Conservation (phyloP, 2,113 vertebrate species). For the Entelurus aequoreus region DNA sequence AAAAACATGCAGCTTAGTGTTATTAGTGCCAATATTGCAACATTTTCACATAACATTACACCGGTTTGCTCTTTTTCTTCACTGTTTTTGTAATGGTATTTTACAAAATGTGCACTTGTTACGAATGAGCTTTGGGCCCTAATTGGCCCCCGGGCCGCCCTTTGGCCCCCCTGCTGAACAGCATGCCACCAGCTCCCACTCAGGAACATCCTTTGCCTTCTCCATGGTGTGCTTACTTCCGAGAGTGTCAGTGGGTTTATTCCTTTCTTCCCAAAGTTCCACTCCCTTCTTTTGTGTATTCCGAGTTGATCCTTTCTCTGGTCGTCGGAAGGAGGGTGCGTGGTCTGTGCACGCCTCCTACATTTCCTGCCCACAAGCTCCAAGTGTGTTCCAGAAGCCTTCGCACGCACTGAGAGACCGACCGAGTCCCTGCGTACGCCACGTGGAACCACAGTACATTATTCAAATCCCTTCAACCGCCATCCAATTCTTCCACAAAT, state of each 20-base stretch:
- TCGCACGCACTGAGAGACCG: constrained; percentile 16
- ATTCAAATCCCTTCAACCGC: constrained; percentile 21
- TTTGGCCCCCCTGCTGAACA: no score
- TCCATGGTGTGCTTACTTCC: constrained; percentile 19
- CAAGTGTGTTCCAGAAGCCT: constrained; percentile 27
- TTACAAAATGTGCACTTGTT: no score
- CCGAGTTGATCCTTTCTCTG: constrained; percentile 54
- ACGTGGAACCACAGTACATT: constrained; percentile 8
- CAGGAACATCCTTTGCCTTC: constrained; percentile 27
- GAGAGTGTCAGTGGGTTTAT: constrained; percentile 57
- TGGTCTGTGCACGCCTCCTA: constrained; percentile 45
- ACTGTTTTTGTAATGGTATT: no score
- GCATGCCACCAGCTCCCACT: constrained; percentile 5
- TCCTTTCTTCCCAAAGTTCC: constrained; percentile 30
- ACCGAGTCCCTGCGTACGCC: constrained; percentile 18
- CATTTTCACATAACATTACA: no score
- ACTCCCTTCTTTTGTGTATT: constrained; percentile 35
- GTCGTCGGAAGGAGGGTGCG: constrained; percentile 47
- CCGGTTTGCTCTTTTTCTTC: no score
- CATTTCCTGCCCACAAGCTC: constrained; percentile 49
- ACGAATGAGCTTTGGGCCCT: no score
- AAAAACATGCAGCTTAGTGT: no score
- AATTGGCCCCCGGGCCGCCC: no score
- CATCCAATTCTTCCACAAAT: constrained; percentile 9
- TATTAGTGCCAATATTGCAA: no score